Base-by-base conservation (phyloP, 2,113 vertebrate species). In the Peromyscus californicus region DNA sequence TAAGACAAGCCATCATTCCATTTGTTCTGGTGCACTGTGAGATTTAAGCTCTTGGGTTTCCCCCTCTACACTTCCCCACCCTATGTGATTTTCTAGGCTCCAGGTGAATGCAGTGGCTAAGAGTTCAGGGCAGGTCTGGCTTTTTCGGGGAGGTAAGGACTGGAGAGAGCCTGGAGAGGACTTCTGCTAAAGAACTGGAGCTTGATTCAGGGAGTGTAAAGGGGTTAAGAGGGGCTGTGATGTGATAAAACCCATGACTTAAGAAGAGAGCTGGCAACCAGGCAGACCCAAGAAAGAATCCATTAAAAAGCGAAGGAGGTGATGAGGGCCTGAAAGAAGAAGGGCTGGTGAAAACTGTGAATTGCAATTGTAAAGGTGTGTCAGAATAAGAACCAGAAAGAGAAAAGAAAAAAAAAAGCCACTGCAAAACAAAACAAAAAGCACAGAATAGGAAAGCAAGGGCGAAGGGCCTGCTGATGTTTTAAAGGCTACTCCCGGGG, bases 401-500 rank as follows among this genome's bases (percentile, higher is more conserved):
- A 33, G 48, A 39, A 78, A 78, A n/a, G 45, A 48, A 48, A 48
- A 48, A 48, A 48, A 48, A 75, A 61, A n/a, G n/a, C n/a, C 63
- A 29, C 51, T 33, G 19, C 9, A 9, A 61, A 39, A 16, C 12
- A 39, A 51, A 51, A 51, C 51, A 59, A 59, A 83, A 8, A 45
- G 74, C 31, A 59, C 45, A 67, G 29, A 61, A 4, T 7, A 29
- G 2, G 13, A 26, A 33, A 57, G 24, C 13, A 51, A 90, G 5
- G 24, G 33, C 29, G 69, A 93, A 94, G 54, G 67, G 79, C 82
- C 79, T 42, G 31, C 6, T 2, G 45, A 51, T 12, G 42, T 39
- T 92, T 93, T 82, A 54, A 72, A 95, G 78, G 67, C 42, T 48
- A 3, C 61, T 74, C 31, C 39, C 84, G 89, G 67, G 67, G 88